Conservation (phyloP, 2,888 invertebrate species). For the Chrysolina americana region DNA sequence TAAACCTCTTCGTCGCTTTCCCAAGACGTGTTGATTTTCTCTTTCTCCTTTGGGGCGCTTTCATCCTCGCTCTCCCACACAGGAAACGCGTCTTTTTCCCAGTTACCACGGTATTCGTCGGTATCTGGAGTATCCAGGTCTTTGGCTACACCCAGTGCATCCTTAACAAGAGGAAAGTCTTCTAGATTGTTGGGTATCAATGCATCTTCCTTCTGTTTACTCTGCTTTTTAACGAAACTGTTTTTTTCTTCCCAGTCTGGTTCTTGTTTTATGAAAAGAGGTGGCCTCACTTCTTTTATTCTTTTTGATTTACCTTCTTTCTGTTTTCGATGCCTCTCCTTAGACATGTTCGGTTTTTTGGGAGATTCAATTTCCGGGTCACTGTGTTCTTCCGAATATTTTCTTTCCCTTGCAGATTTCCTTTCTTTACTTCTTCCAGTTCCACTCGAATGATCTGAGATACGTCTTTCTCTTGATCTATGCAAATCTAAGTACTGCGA, state of each 20-base stretch:
- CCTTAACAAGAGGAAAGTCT: conserved; percentile 37
- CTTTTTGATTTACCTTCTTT: conserved; percentile 25
- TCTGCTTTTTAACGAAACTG: neutral
- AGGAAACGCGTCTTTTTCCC: conserved; percentile 49
- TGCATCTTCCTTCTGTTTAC: neutral
- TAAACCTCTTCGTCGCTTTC: conserved; percentile 62
- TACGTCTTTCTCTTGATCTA: conserved; percentile 1
- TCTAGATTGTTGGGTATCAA: conserved; percentile 11
- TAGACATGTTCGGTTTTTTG: conserved; percentile 30
- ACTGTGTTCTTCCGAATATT: conserved; percentile 50
- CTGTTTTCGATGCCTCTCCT: conserved; percentile 16
- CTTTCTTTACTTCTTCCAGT: conserved; percentile 13
- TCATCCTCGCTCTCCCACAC: conserved; percentile 57
- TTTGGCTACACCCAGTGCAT: neutral
- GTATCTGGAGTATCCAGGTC: conserved; percentile 52
- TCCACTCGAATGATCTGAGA: neutral
- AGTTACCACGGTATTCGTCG: conserved; percentile 52
- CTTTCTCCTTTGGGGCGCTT: conserved; percentile 38
- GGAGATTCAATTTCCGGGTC: conserved; percentile 45
- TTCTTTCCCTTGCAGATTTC: conserved; percentile 26
- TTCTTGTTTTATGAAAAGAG: conserved; percentile 26
- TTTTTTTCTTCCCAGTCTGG: conserved; percentile 40
- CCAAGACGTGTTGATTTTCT: conserved; percentile 57
- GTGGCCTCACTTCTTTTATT: conserved; percentile 8
- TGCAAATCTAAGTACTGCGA: neutral